Percentiles rank a stretch among this genome's conserved stretches.
phyloP scores from a whole-genome alignment of 2,888 invertebrate genomes.

The Chaetoderma sp. region DNA sequence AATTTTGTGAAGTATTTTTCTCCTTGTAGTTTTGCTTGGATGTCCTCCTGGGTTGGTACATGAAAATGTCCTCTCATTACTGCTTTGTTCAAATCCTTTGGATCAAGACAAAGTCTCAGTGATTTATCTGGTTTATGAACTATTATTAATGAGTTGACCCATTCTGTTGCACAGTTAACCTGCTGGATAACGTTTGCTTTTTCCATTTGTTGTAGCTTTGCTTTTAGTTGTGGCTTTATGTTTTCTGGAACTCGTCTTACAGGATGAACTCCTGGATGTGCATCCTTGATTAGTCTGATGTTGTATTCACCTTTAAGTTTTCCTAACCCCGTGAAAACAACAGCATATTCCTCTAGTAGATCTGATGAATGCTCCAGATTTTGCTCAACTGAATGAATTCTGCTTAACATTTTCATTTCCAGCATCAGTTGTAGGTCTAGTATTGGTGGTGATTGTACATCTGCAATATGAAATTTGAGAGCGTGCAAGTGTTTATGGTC shows the following conservation, averaged over 20 bases:
- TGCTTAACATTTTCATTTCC: too few species aligned
- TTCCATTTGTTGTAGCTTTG: slow-evolving; percentile 1
- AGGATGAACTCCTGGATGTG: not conserved
- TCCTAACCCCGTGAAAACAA: slow-evolving; percentile 4
- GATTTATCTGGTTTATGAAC: too few species aligned
- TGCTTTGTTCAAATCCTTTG: not conserved
- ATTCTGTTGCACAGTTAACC: slow-evolving; percentile 17
- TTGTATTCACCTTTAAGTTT: slow-evolving; percentile 7
- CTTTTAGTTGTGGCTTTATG: not conserved
- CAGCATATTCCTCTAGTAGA: not conserved
- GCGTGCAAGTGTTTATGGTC: too few species aligned
- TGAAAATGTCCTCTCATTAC: slow-evolving; percentile 17
- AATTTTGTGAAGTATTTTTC: slow-evolving; percentile 23
- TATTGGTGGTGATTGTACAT: too few species aligned
- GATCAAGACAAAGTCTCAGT: slow-evolving; percentile 27
- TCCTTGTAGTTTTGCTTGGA: slow-evolving; percentile 21
- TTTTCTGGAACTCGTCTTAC: not conserved
- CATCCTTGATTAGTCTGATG: not conserved
- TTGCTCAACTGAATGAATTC: too few species aligned
- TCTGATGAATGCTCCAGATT: too few species aligned
- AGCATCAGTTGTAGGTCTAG: too few species aligned
- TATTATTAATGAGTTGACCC: slow-evolving; percentile 19
- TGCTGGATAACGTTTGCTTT: not conserved
- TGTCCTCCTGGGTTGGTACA: slow-evolving; percentile 25
- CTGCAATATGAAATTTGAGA: too few species aligned